Base-by-base conservation (phyloP, 2,113 vertebrate species). In the Lasiurus cinereus region DNA sequence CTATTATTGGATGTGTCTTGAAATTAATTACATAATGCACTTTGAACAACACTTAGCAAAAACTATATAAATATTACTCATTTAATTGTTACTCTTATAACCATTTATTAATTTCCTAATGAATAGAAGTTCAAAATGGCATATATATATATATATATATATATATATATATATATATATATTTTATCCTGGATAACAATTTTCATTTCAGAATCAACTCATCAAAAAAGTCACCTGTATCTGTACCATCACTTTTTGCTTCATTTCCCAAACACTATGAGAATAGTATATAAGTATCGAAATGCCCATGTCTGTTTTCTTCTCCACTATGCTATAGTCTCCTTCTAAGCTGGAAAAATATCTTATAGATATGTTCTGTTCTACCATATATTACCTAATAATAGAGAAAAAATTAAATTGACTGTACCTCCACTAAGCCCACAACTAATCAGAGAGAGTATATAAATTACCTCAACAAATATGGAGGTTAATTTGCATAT, bases 291-390 rank as follows among this genome's bases (percentile, higher is more conserved):
- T 56, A 8, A 2, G 7, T 29, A 18, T 31, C 93, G 31, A 90
- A 88, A 79, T 70, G 67, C 31, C 76, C 4, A 22, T 33, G 69
- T 79, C 39, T 16, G 48, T 93, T 88, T 70, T 73, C 21, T 67
- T 92, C 24, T 86, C 19, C 15, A 18, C 8, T 56, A 24, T 4
- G 22, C 9, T 67, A 31, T 83, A 46, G 43, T 90, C 18, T 80
- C n/a, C 73, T 56, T 83, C 52, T 72, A 91, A 82, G 72, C 7
- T 83, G 24, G n/a, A 67, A 87, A 78, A 54, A 39, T 36, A 89
- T 27, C 15, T 54, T n/a, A 87, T 87, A 39, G 3, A 80, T 52
- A 29, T n/a, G 31, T 24, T 31, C 77, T 66, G 0, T 29, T 21
- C 2, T 76, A 64, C 1, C 0, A 13, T 46, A 66, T 39, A 39